Evolutionary conservation across 2,888 invertebrate genomes (phyloP).

Genomic region (Perithous albicinctus): DNA sequence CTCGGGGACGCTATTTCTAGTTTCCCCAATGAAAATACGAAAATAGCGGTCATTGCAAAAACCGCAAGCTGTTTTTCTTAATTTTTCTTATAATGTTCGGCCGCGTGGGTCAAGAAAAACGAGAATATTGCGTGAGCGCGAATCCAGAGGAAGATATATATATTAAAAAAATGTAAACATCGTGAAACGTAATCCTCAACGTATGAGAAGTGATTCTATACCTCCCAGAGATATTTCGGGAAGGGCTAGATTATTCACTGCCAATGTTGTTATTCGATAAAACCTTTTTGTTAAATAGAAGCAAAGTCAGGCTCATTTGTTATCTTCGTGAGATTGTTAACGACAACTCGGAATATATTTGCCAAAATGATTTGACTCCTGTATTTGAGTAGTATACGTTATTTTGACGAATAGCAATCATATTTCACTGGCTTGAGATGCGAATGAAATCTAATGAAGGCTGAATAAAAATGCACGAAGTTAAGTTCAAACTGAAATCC

Average conservation of each 20-base stretch:
- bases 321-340: conserved; percentile 51
- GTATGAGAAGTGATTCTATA: conserved; percentile 59
- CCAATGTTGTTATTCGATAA: conserved; percentile 77
- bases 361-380: conserved; percentile 13
- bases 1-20: not conserved
- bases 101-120: not conserved
- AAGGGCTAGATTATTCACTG: conserved; percentile 79
- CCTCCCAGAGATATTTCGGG: conserved; percentile 43
- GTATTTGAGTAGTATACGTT: not conserved
- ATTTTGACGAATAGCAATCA: not conserved
- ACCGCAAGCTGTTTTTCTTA: not conserved
- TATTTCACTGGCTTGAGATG: not conserved
- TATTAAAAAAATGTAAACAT: not conserved
- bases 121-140: not conserved
- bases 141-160: not conserved
- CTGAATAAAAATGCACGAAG: not conserved
- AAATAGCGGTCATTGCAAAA: not conserved
- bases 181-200: conserved; percentile 28
- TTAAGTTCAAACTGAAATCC: not conserved
- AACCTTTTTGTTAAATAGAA: conserved; percentile 52
- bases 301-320: conserved; percentile 28
- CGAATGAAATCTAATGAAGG: not conserved
- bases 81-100: not conserved
- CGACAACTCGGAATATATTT: conserved; percentile 48
- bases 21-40: not conserved